Percentiles rank a stretch among this genome's conserved stretches.
These are phyloP conservation scores for Standfussiana lucernea DNA, from an alignment of 2,888 invertebrate genomes.

Conservation along the genomic window DNA sequence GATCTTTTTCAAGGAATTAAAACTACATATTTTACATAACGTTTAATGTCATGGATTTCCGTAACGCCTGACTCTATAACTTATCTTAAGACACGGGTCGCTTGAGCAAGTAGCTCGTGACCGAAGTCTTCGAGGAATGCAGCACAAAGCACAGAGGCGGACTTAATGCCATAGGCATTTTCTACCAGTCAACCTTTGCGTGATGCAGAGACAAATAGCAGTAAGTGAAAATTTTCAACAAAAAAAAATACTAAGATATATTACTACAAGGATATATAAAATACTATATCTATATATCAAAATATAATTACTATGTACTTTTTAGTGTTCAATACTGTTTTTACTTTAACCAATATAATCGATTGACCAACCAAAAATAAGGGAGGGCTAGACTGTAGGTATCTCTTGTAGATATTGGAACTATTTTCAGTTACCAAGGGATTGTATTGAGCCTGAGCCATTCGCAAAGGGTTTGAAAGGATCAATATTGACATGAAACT, in stretches of 20 bases:
- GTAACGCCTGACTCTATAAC: background rate
- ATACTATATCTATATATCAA: too few species aligned
- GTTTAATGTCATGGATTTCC: background rate
- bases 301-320: background rate
- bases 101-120: background rate
- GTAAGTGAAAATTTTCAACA: too few species aligned
- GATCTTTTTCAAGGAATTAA: background rate
- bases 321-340: background rate
- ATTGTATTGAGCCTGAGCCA: constrained; percentile 11
- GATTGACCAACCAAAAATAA: constrained; percentile 4
- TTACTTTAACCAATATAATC: constrained; percentile 1
- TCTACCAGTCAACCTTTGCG: too few species aligned
- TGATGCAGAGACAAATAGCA: too few species aligned
- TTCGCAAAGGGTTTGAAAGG: constrained; percentile 11
- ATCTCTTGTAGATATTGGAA: constrained; percentile 8
- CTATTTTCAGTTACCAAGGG: constrained; percentile 8
- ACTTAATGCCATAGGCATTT: too few species aligned
- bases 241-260: too few species aligned
- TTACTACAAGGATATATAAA: too few species aligned
- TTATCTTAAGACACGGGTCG: too few species aligned
- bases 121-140: background rate
- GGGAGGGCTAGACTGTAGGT: background rate
- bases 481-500: constrained; percentile 4
- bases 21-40: too few species aligned
- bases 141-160: too few species aligned